These are phyloP conservation scores for Schizothorax lantsangensis DNA, from an alignment of 2,797 vertebrate genomes.

Conservation along the genomic window DNA sequence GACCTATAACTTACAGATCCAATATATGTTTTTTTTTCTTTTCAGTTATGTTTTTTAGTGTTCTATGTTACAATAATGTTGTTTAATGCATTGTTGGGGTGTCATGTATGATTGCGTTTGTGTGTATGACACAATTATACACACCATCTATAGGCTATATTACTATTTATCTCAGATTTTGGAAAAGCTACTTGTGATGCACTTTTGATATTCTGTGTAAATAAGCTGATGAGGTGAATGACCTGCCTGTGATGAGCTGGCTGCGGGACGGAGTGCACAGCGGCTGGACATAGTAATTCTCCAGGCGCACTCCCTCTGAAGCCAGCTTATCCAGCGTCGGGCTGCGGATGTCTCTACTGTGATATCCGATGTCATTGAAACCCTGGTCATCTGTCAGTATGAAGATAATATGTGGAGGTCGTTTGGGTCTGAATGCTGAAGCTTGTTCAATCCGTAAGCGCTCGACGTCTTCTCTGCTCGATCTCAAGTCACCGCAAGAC, in stretches of 20 bases:
- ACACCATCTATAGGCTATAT: not conserved
- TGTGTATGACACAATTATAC: not conserved
- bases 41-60: no score
- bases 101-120: not conserved
- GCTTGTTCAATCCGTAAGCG: constrained; percentile 57
- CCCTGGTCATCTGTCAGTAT: constrained; percentile 96
- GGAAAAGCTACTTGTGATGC: not conserved
- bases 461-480: constrained; percentile 73
- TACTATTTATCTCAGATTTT: not conserved
- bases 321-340: constrained; percentile 94
- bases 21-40: no score
- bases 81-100: not conserved
- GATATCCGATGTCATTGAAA: constrained; percentile 94
- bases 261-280: constrained; percentile 97
- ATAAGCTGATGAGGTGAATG: constrained; percentile 60
- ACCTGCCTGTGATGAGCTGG: constrained; percentile 96
- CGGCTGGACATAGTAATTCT: constrained; percentile 98
- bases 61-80: not conserved
- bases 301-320: constrained; percentile 90
- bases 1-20: no score
- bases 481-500: constrained; percentile 82
- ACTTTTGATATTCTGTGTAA: not conserved
- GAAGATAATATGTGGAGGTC: constrained; percentile 92
- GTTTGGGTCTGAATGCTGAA: constrained; percentile 58
- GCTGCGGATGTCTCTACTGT: constrained; percentile 90